Base-by-base conservation (phyloP, 1,140 invertebrate species). In the Drosophila neocordata region DNA sequence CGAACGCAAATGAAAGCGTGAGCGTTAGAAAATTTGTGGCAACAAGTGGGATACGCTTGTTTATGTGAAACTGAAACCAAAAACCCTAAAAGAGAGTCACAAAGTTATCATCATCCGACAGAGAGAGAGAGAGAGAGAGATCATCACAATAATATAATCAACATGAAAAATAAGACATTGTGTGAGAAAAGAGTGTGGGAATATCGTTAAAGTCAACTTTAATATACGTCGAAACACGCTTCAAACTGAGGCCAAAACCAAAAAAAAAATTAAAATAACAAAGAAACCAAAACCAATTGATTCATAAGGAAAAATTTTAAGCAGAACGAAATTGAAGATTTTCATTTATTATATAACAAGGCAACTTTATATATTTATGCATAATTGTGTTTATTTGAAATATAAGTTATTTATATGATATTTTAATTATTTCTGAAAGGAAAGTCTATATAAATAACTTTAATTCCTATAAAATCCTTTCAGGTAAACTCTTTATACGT, bases 1-100 rank as follows among this genome's bases (percentile, higher is more conserved):
- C 81, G 57, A 84, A 81, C 73, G 82, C 81, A 87, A 84, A 81
- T 81, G 81, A 84, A 87, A 84, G 81, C 81, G 77, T 74, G 63
- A 61, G 81, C 56, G 51, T 60, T 68, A 65, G 77, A 85, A 77
- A 87, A 77, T 81, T 68, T 71, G 65, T 62, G 55, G 57, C 41
- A 58, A 65, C 52, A 53, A 57, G 77, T 75, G 67, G 63, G 67
- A 56, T 60, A 55, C 65, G 73, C 69, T 69, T 44, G 8, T 15
- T 51, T 41, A 74, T 84, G 77, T 84, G 82, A 84, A 84, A 87
- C 71, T 71, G 69, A 84, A 77, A 84, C 69, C 65, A 58, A 74
- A 73, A 65, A 74, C 13, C 63, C 24, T 6, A 31, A 48, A 58
- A 37, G 56, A 60, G 37, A 60, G 51, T 44, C 78, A 22, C 53